phyloP scores from a whole-genome alignment of 2,888 invertebrate species.

The Plebejus melissa region DNA sequence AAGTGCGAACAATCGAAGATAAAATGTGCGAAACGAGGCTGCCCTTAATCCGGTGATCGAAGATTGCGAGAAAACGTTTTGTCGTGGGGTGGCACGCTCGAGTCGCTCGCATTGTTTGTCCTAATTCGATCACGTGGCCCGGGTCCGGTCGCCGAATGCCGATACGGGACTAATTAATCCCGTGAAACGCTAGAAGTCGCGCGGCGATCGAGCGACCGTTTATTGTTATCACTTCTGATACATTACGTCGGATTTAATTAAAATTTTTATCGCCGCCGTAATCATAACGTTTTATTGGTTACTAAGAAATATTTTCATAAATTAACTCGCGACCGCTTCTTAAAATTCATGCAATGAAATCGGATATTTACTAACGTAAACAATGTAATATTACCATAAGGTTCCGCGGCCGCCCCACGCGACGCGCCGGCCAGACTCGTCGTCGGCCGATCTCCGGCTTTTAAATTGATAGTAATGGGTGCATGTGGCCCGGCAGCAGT shows the following conservation, averaged over 20 bases:
- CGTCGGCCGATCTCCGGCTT: slow-evolving; percentile 61
- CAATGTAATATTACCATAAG: slow-evolving; percentile 50
- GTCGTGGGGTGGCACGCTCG: slow-evolving; percentile 74
- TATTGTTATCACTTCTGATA: slow-evolving; percentile 24
- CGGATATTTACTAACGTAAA: slow-evolving; percentile 33
- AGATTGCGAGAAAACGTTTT: slow-evolving; percentile 79
- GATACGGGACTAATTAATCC: slow-evolving; percentile 69
- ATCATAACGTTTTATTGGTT: slow-evolving; percentile 26
- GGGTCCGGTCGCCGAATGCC: slow-evolving; percentile 47
- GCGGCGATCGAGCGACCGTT: not conserved
- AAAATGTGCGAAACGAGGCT: slow-evolving; percentile 76
- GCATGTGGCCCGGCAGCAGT: slow-evolving; percentile 60
- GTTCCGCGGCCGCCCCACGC: slow-evolving; percentile 62
- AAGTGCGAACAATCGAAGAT: slow-evolving; percentile 79
- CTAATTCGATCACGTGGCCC: slow-evolving; percentile 73
- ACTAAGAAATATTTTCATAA: slow-evolving; percentile 25
- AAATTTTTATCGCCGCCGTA: slow-evolving; percentile 16
- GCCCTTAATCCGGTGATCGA: slow-evolving; percentile 78
- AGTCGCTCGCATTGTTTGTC: slow-evolving; percentile 69
- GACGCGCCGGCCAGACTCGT: slow-evolving; percentile 59
- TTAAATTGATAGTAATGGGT: slow-evolving; percentile 75
- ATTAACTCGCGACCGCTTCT: slow-evolving; percentile 13
- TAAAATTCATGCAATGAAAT: slow-evolving; percentile 26
- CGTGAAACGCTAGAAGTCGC: slow-evolving; percentile 61
- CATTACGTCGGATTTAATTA: slow-evolving; percentile 26